A percentile compares a stretch with the other conserved stretches of the same genome.
phyloP scores from a whole-genome alignment of 2,888 invertebrate genomes.

The Callinectes sapidus region DNA sequence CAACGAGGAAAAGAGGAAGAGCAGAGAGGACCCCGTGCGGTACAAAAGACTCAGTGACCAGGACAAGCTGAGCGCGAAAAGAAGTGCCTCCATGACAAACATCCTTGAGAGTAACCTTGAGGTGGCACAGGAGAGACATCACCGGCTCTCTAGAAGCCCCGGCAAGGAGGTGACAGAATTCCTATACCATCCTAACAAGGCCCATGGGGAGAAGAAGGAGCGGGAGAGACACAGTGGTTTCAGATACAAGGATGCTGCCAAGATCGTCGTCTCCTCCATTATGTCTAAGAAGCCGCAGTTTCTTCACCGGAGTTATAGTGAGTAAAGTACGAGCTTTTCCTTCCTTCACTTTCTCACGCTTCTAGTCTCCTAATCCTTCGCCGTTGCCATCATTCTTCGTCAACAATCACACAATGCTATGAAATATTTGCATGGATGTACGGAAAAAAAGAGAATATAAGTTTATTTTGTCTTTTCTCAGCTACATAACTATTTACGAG shows the following conservation, averaged over 20 bases:
- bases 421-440: too few relatives aligned
- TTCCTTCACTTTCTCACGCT: background rate
- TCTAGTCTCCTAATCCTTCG: too few relatives aligned
- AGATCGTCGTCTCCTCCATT: background rate
- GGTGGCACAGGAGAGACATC: background rate
- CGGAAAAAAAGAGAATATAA: too few relatives aligned
- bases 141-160: background rate
- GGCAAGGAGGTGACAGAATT: background rate
- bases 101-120: conserved; percentile 8
- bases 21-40: background rate
- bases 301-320: background rate
- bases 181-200: background rate
- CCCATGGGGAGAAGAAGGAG: background rate
- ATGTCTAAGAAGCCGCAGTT: background rate
- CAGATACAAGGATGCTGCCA: conserved; percentile 14
- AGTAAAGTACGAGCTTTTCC: background rate
- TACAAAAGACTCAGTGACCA: background rate
- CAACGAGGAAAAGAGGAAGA: background rate
- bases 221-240: background rate
- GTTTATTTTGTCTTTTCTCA: too few relatives aligned
- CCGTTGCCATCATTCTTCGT: background rate
- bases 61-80: background rate
- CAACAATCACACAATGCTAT: too few relatives aligned
- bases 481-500: too few relatives aligned
- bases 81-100: background rate